Evolutionary conservation across 1,140 invertebrate genomes (phyloP).

Genomic region (Acromyrmex charruanus): DNA sequence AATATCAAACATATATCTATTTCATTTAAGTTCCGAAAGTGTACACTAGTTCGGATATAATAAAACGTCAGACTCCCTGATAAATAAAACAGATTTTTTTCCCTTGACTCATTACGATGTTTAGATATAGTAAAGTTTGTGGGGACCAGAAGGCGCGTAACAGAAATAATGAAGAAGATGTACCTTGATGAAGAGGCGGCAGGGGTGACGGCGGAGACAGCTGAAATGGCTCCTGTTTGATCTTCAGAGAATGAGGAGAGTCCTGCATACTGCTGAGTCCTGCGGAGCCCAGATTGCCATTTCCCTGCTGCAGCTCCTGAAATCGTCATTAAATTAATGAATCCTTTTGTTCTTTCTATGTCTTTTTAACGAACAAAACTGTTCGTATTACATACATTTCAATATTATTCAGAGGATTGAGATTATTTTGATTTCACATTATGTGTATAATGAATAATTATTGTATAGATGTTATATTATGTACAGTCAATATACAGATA

Average conservation of each 20-base stretch:
- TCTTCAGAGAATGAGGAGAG: slow-evolving; percentile 78
- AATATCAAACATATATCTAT: too few relatives aligned
- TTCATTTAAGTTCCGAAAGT: too few relatives aligned
- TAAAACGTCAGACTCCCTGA: background rate
- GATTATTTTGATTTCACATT: background rate
- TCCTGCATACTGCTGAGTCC: slow-evolving; percentile 77
- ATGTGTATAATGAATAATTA: background rate
- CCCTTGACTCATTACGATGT: background rate
- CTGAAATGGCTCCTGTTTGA: slow-evolving; percentile 83
- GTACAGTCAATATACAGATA: background rate
- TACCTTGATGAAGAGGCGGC: slow-evolving; percentile 82
- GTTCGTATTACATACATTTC: background rate
- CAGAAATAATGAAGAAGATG: slow-evolving; percentile 52
- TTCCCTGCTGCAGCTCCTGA: slow-evolving; percentile 82
- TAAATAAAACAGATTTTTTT: background rate
- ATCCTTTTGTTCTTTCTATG: background rate
- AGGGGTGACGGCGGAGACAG: slow-evolving; percentile 79
- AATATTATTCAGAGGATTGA: background rate
- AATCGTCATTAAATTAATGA: slow-evolving; percentile 37
- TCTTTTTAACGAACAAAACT: background rate
- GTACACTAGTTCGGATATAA: too few relatives aligned
- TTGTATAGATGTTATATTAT: background rate
- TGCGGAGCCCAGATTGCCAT: slow-evolving; percentile 73
- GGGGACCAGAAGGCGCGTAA: background rate
- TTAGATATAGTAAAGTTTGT: slow-evolving; percentile 11